phyloP scores from a whole-genome alignment of 1,140 invertebrate species.

The Drosophila miranda region DNA sequence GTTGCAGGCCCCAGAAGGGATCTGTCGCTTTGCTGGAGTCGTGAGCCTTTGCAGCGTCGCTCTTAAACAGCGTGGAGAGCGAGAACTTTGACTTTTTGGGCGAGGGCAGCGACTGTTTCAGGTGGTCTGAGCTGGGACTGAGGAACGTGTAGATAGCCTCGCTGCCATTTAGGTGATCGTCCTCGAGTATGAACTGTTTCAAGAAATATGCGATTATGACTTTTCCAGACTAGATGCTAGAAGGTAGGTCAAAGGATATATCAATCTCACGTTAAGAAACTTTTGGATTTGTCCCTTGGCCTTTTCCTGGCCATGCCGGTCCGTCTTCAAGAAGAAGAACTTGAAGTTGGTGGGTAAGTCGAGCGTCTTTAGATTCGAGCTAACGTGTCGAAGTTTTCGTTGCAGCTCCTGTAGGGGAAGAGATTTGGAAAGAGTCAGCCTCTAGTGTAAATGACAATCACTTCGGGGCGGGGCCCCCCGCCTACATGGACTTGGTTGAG shows the following conservation, averaged over 20 bases:
- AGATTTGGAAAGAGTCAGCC: neutral
- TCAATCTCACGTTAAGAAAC: constrained; percentile 89
- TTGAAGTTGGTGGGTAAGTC: constrained; percentile 92
- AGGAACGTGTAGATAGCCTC: constrained; percentile 95
- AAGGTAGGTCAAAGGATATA: neutral
- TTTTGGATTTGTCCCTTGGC: constrained; percentile 92
- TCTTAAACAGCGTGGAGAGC: constrained; percentile 92
- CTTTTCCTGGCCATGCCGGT: constrained; percentile 90
- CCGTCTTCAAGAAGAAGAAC: constrained; percentile 90
- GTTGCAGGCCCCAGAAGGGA: constrained; percentile 80
- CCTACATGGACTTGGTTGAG: constrained; percentile 89
- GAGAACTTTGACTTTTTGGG: constrained; percentile 93
- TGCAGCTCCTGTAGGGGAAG: constrained; percentile 87
- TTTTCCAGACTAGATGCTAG: too few species aligned
- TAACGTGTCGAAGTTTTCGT: constrained; percentile 91
- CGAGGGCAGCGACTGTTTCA: constrained; percentile 89
- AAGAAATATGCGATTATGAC: neutral
- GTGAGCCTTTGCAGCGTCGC: constrained; percentile 83
- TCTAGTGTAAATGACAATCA: constrained; percentile 3
- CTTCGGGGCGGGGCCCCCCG: too few species aligned
- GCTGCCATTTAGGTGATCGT: constrained; percentile 92
- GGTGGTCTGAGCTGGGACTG: constrained; percentile 93
- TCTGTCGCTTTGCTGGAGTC: constrained; percentile 63
- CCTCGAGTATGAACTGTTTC: constrained; percentile 90
- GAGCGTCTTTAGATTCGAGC: constrained; percentile 89